These are phyloP conservation scores for Boulengeromyrus knoepffleri DNA, from an alignment of 2,113 vertebrate species.

Conservation along the genomic window DNA sequence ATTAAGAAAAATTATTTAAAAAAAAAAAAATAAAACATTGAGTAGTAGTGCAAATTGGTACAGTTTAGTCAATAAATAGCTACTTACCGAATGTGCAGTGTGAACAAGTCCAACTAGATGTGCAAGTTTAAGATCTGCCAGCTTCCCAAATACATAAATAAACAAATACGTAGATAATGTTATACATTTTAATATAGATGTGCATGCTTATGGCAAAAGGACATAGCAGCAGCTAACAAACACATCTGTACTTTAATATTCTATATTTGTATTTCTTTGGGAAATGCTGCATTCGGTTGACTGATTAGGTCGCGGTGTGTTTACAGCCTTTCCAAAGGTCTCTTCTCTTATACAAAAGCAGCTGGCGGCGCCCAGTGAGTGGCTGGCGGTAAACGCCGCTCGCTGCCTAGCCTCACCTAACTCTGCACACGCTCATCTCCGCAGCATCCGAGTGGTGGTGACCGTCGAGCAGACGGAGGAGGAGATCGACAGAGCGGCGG, in stretches of 20 bases:
- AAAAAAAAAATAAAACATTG: not conserved
- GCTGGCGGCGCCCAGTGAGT: not conserved
- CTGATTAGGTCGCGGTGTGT: not conserved
- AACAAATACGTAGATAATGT: not conserved
- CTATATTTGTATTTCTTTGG: not conserved
- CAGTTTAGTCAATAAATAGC: not conserved
- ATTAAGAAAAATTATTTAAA: not conserved
- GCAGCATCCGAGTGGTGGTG: conserved; percentile 83
- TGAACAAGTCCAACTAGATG: not conserved
- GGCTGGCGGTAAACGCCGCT: not conserved
- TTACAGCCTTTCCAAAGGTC: not conserved
- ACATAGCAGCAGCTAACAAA: not conserved
- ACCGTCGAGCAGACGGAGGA: conserved; percentile 81
- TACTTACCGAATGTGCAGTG: not conserved
- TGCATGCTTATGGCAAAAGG: not conserved
- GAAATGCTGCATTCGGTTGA: not conserved
- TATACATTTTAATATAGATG: not conserved
- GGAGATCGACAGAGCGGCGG: conserved; percentile 74
- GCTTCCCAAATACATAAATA: not conserved
- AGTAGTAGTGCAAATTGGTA: not conserved
- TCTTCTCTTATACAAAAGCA: conserved; percentile 9
- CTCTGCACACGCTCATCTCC: not conserved
- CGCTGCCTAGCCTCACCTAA: not conserved
- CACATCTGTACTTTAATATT: not conserved
- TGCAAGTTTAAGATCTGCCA: not conserved